These are phyloP conservation scores for Pheosia gnoma DNA, from an alignment of 2,888 invertebrate genomes.

Conservation along the genomic window DNA sequence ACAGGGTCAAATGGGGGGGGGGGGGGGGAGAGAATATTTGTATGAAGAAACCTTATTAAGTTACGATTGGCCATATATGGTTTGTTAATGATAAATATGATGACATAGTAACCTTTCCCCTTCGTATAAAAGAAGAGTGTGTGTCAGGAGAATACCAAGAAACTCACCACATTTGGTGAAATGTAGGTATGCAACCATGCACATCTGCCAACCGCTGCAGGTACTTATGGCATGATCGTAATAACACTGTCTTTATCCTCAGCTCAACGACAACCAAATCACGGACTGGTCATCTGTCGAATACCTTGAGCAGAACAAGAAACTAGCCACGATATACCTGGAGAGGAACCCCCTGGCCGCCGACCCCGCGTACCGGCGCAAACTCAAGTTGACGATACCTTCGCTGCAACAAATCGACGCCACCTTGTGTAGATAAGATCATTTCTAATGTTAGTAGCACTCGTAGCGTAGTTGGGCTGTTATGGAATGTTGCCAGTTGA, in stretches of 20 bases:
- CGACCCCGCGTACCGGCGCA: conserved; percentile 94
- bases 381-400: conserved; percentile 94
- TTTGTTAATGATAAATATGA: too few relatives aligned
- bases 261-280: conserved; percentile 96
- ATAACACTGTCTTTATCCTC: conserved; percentile 43
- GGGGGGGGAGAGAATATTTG: too few relatives aligned
- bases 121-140: too few relatives aligned
- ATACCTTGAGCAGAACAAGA: conserved; percentile 86
- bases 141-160: too few relatives aligned
- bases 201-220: too few relatives aligned
- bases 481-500: conserved; percentile 12
- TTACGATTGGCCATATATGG: too few relatives aligned
- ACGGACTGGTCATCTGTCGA: conserved; percentile 94
- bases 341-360: conserved; percentile 95
- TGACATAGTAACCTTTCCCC: too few relatives aligned
- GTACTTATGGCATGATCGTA: too few relatives aligned
- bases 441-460: conserved; percentile 18
- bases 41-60: too few relatives aligned
- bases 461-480: conserved; percentile 24
- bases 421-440: conserved; percentile 90
- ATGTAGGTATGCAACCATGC: too few relatives aligned
- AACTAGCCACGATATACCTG: conserved; percentile 93
- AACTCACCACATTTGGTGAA: too few relatives aligned
- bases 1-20: too few relatives aligned
- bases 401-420: conserved; percentile 97